phyloP scores from a whole-genome alignment of 2,797 vertebrate species.

The Synanceia verrucosa region DNA sequence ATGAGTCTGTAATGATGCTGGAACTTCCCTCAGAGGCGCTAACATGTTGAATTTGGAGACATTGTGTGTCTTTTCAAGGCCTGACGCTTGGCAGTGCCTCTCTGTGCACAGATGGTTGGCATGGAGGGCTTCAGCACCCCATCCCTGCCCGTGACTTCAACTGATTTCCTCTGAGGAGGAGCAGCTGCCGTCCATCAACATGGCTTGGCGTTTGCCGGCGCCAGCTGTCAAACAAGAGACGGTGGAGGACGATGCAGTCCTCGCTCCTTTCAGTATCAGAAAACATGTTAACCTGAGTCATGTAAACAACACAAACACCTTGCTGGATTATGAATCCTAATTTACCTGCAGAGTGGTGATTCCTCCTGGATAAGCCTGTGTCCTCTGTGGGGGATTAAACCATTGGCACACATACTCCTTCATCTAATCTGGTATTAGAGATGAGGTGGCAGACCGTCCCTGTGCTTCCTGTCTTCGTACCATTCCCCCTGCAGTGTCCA shows the following conservation, averaged over 20 bases:
- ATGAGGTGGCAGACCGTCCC: conserved; percentile 30
- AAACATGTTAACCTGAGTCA: neutral
- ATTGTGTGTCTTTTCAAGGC: conserved; percentile 54
- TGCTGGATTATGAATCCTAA: conserved; percentile 35
- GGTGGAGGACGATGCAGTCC: conserved; percentile 13
- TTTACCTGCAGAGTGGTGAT: conserved; percentile 41
- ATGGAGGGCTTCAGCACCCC: conserved; percentile 51
- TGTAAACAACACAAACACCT: conserved; percentile 47
- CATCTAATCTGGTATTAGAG: conserved; percentile 68
- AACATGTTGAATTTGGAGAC: conserved; percentile 53
- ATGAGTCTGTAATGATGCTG: conserved; percentile 46
- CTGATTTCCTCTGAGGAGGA: conserved; percentile 68
- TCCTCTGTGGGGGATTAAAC: conserved; percentile 66
- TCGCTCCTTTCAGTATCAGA: neutral
- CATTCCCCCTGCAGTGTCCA: conserved; percentile 72
- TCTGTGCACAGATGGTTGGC: conserved; percentile 69
- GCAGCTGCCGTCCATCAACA: conserved; percentile 63
- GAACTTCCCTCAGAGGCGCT: conserved; percentile 38
- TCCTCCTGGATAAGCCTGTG: conserved; percentile 57
- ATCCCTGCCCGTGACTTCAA: conserved; percentile 52
- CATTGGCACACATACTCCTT: conserved; percentile 48
- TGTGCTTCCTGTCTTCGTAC: conserved; percentile 52
- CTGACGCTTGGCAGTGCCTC: conserved; percentile 59
- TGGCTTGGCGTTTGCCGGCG: conserved; percentile 16
- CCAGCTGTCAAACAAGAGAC: conserved; percentile 41